Evolutionary conservation across 2,797 vertebrate species (phyloP).

Genomic region (Staurois parvus): DNA sequence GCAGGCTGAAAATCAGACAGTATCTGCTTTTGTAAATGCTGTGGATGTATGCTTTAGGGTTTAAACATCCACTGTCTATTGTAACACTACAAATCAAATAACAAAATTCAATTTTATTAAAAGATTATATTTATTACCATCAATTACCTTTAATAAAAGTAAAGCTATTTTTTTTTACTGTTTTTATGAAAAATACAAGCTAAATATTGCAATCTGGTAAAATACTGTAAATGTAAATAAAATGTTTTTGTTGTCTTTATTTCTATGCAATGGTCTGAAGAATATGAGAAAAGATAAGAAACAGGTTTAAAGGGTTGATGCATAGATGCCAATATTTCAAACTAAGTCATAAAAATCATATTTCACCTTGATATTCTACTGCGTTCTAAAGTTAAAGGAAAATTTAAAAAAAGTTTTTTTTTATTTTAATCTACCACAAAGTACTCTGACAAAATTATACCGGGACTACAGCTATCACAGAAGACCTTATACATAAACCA

Average conservation of each 20-base stretch:
- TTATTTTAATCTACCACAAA: not conserved
- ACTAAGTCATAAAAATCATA: not conserved
- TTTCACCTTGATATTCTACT: conserved; percentile 21
- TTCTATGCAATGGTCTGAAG: not conserved
- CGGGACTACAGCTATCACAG: not conserved
- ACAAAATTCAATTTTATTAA: too few species aligned
- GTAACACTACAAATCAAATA: too few species aligned
- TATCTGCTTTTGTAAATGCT: too few species aligned
- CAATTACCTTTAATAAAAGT: too few species aligned
- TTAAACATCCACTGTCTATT: too few species aligned
- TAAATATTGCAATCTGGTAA: too few species aligned
- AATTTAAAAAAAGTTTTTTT: not conserved
- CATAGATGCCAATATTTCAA: conserved; percentile 45
- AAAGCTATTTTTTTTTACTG: too few species aligned
- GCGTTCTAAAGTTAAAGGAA: not conserved
- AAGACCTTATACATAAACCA: not conserved
- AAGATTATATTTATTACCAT: too few species aligned
- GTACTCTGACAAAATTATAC: not conserved
- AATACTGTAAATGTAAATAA: not conserved
- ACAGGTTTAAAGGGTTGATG: not conserved
- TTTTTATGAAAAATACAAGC: too few species aligned
- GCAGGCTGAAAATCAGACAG: too few species aligned
- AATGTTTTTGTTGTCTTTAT: not conserved
- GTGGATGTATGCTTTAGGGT: too few species aligned
- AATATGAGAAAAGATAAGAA: not conserved